Base-by-base conservation (phyloP, 2,888 invertebrate species). In the Unio pictorum region DNA sequence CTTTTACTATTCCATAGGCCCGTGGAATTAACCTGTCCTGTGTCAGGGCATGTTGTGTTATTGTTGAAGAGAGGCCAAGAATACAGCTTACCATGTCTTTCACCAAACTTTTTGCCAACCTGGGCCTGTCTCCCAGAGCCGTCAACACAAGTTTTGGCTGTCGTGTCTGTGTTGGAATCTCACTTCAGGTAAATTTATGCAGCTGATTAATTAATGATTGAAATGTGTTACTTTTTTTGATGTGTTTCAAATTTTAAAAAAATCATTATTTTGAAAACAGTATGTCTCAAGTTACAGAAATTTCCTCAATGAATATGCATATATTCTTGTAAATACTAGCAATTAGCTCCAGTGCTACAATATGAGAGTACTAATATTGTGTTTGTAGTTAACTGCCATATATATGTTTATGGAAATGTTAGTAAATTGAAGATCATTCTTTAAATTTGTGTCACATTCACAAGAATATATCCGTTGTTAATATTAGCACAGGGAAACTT, bases 121-220 rank as follows among this genome's bases (percentile, higher is more conserved):
- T 99, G 58, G 98, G 99, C 0, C 92, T 99, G 58, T 96, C 96
- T 86, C 96, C 98, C 0, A 93, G 99, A 65, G 97, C 99, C 8
- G 99, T 99, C 0, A 98, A 98, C 20, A 99, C 99, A 0, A 97
- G 97, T n/a, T 99, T 99, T 89, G 99, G 99, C 7, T 99, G 99
- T 88, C 94, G 99, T 74, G 99, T 99, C 54, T 99, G 99, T 91
- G 95, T 98, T 57, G 98, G 98, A 62, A 97, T 99, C 86, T 99
- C 99, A 91, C 93, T 99, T 80, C 99, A 99, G 92, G 93, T 93
- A 83, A 76, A 81, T 76, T 11, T 45, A 15, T 57, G 18, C 26
- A 23, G 26, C 28, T 66, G 15, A 55, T 18, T 0, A 28, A 20
- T 57, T 0, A 26, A 26, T 60, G 11, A 20, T 58, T 20, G 45